Percentiles rank a stretch among this genome's conserved stretches.
These are phyloP conservation scores for Eueremaeus valkanovi DNA, from an alignment of 2,888 invertebrate species.

Conservation along the genomic window DNA sequence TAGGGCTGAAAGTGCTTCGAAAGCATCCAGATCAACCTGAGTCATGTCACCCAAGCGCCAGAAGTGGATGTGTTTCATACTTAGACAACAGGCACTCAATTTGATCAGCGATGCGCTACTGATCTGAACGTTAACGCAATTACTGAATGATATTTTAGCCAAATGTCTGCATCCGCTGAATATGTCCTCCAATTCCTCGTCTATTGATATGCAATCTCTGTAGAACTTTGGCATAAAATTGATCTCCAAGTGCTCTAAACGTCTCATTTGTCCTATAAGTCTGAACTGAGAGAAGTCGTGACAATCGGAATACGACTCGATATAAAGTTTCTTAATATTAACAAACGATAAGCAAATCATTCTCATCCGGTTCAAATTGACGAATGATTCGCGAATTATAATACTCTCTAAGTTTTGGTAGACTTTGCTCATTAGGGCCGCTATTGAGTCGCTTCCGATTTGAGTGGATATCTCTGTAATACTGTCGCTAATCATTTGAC, in stretches of 20 bases:
- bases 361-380: not conserved
- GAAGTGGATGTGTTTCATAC: not conserved
- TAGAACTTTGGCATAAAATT: not conserved
- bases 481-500: not conserved
- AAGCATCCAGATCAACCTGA: not conserved
- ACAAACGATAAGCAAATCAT: not conserved
- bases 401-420: not conserved
- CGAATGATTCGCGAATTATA: not conserved
- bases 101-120: not conserved
- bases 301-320: not conserved
- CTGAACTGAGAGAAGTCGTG: not conserved
- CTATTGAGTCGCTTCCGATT: not conserved
- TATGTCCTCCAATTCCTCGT: not conserved
- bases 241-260: conserved; percentile 4
- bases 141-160: not conserved
- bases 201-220: not conserved
- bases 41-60: not conserved
- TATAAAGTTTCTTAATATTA: not conserved
- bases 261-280: not conserved
- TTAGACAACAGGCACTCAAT: not conserved
- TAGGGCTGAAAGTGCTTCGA: not conserved
- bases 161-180: not conserved
- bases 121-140: not conserved
- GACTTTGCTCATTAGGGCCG: not conserved
- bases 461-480: not conserved